Conservation (phyloP, 2,888 invertebrate species). For the Taenaris catops region DNA sequence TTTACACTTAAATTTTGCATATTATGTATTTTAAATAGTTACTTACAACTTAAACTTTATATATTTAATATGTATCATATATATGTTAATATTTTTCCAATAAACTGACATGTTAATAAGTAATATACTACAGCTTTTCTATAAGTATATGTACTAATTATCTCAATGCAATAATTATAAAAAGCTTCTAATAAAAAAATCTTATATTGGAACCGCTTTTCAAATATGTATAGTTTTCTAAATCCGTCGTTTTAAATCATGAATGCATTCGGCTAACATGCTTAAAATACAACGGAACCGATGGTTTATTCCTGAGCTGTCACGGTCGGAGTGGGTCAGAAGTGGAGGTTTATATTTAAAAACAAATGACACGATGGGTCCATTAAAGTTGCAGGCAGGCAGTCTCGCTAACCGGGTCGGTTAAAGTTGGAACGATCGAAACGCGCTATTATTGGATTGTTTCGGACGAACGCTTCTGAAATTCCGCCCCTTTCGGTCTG, state of each 20-base stretch:
- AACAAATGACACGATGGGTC: constrained; percentile 56
- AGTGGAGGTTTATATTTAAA: constrained; percentile 60
- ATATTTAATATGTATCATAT: too few species aligned
- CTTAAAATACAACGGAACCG: constrained; percentile 35
- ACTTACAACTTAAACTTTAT: too few species aligned
- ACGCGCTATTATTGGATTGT: constrained; percentile 66
- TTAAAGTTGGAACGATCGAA: constrained; percentile 71
- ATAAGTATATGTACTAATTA: too few species aligned
- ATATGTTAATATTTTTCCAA: too few species aligned
- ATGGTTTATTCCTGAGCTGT: constrained; percentile 51
- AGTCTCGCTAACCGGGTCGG: constrained; percentile 62
- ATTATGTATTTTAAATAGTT: too few species aligned
- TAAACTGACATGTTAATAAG: too few species aligned
- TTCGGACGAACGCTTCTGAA: constrained; percentile 48
- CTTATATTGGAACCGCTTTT: constrained; percentile 5
- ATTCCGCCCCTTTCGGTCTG: constrained; percentile 41
- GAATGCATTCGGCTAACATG: constrained; percentile 21
- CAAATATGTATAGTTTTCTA: constrained; percentile 12
- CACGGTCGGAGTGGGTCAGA: constrained; percentile 54
- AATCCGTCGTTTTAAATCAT: constrained; percentile 18
- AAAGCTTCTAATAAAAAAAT: too few species aligned
- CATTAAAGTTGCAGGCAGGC: constrained; percentile 65
- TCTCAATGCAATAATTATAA: too few species aligned
- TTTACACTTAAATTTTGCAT: too few species aligned
- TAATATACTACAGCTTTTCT: too few species aligned